These are phyloP conservation scores for Sebastiscus albofasciatus DNA, from an alignment of 2,797 vertebrate species.

Conservation along the genomic window DNA sequence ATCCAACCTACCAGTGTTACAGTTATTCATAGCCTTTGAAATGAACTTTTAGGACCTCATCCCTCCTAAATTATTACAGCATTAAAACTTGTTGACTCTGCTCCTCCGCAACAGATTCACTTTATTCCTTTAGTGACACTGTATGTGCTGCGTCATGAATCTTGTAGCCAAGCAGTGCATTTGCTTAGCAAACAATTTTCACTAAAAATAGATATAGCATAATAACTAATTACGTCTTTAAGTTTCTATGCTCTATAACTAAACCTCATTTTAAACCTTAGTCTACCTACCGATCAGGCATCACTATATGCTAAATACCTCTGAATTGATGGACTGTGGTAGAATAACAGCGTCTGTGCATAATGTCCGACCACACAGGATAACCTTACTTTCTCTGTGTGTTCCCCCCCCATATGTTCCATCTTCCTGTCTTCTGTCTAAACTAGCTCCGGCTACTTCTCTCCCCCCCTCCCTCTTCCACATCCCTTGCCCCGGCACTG, in stretches of 20 bases:
- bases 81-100: background rate
- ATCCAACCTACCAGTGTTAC: background rate
- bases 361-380: background rate
- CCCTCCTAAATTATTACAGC: background rate
- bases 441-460: background rate
- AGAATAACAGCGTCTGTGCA: background rate
- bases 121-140: no score
- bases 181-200: no score
- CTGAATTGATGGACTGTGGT: no score
- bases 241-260: no score
- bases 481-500: conserved; percentile 33
- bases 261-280: no score
- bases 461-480: background rate
- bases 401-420: background rate
- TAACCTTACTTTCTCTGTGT: background rate
- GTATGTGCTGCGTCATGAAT: no score
- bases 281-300: background rate
- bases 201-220: no score
- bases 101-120: no score
- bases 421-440: conserved; percentile 3
- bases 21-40: background rate
- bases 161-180: no score
- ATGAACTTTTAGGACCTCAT: background rate
- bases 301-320: background rate
- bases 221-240: no score